These are phyloP conservation scores for Microcebus ravelobensis DNA, from an alignment of 2,113 vertebrate species.

Conservation along the genomic window DNA sequence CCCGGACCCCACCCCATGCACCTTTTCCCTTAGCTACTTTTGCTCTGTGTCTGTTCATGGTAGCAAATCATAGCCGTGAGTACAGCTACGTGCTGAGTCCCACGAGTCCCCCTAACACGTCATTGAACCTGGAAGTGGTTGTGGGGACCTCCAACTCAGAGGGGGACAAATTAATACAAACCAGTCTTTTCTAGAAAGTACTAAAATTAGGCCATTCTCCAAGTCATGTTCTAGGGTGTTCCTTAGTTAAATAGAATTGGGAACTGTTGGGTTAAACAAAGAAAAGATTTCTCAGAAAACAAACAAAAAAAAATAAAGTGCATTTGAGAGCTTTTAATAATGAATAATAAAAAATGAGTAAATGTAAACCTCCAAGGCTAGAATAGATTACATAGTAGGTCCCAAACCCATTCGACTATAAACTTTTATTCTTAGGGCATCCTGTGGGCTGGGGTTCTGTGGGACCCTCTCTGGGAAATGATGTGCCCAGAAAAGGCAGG, in stretches of 20 bases:
- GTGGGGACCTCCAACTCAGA: not conserved
- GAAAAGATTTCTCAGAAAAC: conserved; percentile 8
- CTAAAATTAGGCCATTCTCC: not conserved
- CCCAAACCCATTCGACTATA: not conserved
- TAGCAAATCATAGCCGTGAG: not conserved
- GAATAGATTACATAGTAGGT: not conserved
- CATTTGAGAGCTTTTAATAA: not conserved
- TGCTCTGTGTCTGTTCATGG: not conserved
- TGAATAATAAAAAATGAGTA: not conserved
- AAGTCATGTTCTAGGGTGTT: not conserved
- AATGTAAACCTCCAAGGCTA: not conserved
- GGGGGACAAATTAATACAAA: not conserved
- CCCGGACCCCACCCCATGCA: not conserved
- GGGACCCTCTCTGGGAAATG: not conserved
- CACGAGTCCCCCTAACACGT: not conserved
- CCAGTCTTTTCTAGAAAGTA: not conserved
- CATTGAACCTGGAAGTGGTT: not conserved
- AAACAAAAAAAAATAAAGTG: not conserved
- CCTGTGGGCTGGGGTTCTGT: not conserved
- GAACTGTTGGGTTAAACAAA: not conserved
- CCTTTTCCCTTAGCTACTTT: not conserved
- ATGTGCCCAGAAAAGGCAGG: not conserved
- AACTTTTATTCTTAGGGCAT: not conserved
- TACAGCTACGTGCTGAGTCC: not conserved
- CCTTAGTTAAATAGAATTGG: not conserved